phyloP scores from a whole-genome alignment of 2,888 invertebrate species.

The Yponomeuta plumbellus region DNA sequence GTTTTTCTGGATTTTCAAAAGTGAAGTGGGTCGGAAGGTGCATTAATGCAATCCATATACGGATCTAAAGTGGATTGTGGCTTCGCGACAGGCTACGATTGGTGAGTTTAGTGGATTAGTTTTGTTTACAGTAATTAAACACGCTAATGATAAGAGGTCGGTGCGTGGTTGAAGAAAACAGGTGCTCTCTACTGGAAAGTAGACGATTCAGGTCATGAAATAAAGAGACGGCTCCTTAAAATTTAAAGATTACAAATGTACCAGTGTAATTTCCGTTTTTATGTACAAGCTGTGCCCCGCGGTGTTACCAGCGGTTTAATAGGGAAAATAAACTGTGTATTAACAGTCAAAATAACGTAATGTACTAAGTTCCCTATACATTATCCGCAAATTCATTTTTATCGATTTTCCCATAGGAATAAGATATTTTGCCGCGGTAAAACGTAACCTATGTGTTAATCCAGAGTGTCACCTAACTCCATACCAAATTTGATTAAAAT shows the following conservation, averaged over 20 bases:
- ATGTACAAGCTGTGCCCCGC: no score
- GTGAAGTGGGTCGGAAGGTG: background rate
- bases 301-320: no score
- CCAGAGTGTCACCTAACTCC: no score
- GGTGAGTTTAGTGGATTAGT: conserved; percentile 13
- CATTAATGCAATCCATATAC: background rate
- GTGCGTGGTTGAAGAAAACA: background rate
- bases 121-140: conserved; percentile 3
- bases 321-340: no score
- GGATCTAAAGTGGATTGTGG: conserved; percentile 16
- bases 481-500: no score
- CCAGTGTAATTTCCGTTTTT: no score
- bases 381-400: no score
- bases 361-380: no score
- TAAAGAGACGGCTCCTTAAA: background rate
- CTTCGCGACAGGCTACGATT: conserved; percentile 14
- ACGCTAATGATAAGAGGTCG: background rate
- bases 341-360: no score
- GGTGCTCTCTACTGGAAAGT: background rate
- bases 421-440: no score
- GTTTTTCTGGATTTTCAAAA: background rate
- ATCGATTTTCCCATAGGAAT: no score
- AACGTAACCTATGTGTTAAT: no score
- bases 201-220: background rate
- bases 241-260: background rate